Conservation (phyloP, 2,113 vertebrate genomes). For the Phrynosoma platyrhinos region DNA sequence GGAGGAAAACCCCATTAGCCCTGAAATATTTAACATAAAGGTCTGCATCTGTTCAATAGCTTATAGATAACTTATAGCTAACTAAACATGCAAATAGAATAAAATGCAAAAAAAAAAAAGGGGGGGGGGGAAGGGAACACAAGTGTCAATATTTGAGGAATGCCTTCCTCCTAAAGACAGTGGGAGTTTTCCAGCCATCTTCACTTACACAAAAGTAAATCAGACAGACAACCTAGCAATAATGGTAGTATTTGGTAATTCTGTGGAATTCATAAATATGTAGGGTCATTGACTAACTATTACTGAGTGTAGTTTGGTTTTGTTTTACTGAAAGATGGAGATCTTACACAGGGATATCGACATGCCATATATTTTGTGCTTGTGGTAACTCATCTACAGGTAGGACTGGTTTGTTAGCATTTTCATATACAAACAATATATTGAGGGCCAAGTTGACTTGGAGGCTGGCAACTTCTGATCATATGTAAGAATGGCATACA, state of each 20-base stretch:
- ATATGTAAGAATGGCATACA: slow-evolving; percentile 32
- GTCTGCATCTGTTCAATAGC: not conserved
- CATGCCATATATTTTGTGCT: slow-evolving; percentile 20
- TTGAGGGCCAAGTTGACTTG: not conserved
- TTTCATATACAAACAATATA: slow-evolving; percentile 7
- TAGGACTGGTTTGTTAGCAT: not conserved
- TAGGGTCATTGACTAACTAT: not conserved
- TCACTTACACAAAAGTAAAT: not conserved
- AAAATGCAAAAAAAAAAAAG: not conserved
- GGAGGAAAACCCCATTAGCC: not conserved
- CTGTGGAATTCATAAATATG: not conserved
- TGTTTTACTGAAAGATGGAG: not conserved
- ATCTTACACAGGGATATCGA: slow-evolving; percentile 23
- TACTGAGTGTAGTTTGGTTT: not conserved
- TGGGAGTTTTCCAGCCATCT: not conserved
- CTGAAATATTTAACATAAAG: not conserved
- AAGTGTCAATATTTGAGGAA: not conserved
- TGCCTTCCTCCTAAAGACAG: not conserved
- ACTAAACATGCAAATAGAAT: not conserved
- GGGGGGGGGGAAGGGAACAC: accelerated
- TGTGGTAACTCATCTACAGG: not conserved
- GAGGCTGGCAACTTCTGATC: not conserved
- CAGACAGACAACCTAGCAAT: not conserved
- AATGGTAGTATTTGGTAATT: not conserved
- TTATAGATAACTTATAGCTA: not conserved